phyloP scores from a whole-genome alignment of 2,113 vertebrate genomes.

The Hypomesus transpacificus region DNA sequence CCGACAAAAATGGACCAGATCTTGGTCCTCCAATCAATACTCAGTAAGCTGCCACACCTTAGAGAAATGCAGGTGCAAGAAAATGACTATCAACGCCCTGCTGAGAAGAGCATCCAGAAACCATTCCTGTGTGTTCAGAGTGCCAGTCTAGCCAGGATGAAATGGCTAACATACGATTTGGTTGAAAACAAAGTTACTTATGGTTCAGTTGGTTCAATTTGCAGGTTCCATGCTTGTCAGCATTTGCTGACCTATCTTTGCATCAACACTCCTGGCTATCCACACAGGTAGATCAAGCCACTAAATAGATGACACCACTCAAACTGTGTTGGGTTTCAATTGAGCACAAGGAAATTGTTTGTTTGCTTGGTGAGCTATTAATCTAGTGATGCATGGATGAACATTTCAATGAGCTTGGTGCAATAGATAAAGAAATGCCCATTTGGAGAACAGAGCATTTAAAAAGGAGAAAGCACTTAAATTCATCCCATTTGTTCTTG shows the following conservation, averaged over 20 bases:
- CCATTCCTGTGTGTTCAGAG: not conserved
- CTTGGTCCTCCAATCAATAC: conserved; percentile 56
- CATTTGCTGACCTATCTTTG: too few species aligned
- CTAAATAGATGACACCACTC: conserved; percentile 4
- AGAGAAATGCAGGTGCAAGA: conserved; percentile 1
- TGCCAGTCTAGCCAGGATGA: too few species aligned
- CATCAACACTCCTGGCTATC: not conserved
- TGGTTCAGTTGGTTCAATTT: too few species aligned
- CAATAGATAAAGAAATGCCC: conserved; percentile 9
- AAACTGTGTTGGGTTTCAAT: not conserved
- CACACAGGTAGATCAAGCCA: conserved; percentile 9
- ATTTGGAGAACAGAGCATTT: conserved; percentile 1
- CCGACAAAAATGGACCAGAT: conserved; percentile 20
- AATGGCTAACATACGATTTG: conserved; percentile 17
- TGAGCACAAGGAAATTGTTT: conserved; percentile 26
- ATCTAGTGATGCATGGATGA: not conserved
- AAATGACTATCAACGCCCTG: not conserved
- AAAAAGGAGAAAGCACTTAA: conserved; percentile 14
- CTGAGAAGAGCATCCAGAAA: not conserved
- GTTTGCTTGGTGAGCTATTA: conserved; percentile 9
- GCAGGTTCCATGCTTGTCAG: too few species aligned
- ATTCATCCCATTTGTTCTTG: conserved; percentile 20
- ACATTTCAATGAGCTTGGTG: not conserved
- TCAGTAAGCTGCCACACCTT: conserved; percentile 9
- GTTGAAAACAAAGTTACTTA: conserved; percentile 21